phyloP scores from a whole-genome alignment of 2,797 vertebrate genomes.

The Sebastes oblongus region DNA sequence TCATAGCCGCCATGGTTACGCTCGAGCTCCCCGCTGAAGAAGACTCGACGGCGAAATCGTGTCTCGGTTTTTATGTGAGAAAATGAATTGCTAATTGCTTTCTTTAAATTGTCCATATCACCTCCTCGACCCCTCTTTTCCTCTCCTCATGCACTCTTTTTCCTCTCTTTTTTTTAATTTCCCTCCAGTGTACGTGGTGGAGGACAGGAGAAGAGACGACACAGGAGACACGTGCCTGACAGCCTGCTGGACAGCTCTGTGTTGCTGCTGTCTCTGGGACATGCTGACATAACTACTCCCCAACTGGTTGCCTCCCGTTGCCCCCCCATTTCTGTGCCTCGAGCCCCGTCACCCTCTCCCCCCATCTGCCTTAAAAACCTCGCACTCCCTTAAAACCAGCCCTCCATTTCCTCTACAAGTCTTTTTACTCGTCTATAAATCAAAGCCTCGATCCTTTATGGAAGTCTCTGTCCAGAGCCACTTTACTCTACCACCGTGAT shows the following conservation, averaged over 20 bases:
- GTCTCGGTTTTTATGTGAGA: background rate
- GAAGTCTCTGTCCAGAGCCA: background rate
- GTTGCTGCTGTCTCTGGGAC: conserved; percentile 98
- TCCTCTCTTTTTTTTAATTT: background rate
- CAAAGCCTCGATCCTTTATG: conserved; percentile 21
- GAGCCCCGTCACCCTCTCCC: conserved; percentile 11
- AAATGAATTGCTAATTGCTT: conserved; percentile 32
- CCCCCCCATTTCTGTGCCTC: conserved; percentile 64
- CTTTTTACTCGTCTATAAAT: conserved; percentile 43
- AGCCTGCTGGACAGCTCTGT: conserved; percentile 95
- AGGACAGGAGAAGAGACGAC: conserved; percentile 91
- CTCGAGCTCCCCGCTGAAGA: conserved; percentile 36
- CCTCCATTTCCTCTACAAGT: conserved; percentile 20
- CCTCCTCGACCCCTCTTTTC: background rate
- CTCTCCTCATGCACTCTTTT: background rate
- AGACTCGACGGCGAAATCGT: conserved; percentile 19
- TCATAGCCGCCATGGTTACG: conserved; percentile 39
- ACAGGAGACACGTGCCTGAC: conserved; percentile 90
- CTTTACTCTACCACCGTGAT: background rate
- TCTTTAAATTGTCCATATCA: background rate
- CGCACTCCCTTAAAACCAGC: conserved; percentile 10
- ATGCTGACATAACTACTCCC: conserved; percentile 89
- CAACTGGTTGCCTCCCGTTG: conserved; percentile 1
- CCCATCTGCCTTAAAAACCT: conserved; percentile 55
- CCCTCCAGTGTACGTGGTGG: conserved; percentile 90